Conservation (phyloP, 2,113 vertebrate genomes). For the Cyprinodon variegatus region DNA sequence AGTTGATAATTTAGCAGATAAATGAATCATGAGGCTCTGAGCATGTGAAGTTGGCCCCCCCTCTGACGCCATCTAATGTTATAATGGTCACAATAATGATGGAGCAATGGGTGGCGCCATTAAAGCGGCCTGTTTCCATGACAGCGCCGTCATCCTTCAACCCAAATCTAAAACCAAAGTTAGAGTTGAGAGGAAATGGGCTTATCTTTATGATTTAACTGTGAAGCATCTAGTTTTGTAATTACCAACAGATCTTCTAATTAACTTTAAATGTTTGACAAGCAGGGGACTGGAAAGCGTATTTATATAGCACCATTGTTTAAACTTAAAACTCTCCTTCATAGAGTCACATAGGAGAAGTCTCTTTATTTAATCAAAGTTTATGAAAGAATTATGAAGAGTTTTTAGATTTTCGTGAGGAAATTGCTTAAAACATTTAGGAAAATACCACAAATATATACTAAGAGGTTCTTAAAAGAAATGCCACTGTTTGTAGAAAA, state of each 20-base stretch:
- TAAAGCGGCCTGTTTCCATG: conserved; percentile 60
- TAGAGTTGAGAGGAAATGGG: neutral
- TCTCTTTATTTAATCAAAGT: too few relatives aligned
- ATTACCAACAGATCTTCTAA: conserved; percentile 12
- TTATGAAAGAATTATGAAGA: neutral
- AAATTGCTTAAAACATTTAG: neutral
- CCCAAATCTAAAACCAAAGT: conserved; percentile 21
- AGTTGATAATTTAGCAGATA: conserved; percentile 56
- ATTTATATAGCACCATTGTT: neutral
- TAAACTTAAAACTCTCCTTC: too few relatives aligned
- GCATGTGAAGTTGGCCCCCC: conserved; percentile 39
- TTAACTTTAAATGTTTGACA: conserved; percentile 20
- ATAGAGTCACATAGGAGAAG: too few relatives aligned
- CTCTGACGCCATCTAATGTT: conserved; percentile 57
- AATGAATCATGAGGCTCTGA: conserved; percentile 48
- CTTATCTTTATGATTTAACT: conserved; percentile 18
- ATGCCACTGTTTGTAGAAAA: too few relatives aligned
- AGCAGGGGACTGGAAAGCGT: neutral
- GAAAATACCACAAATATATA: neutral
- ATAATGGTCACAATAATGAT: conserved; percentile 62
- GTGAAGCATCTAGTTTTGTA: conserved; percentile 20
- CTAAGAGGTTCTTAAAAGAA: neutral
- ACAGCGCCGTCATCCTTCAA: conserved; percentile 32
- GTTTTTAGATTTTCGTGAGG: neutral
- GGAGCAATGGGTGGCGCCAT: conserved; percentile 61